Percentiles rank a stretch among this genome's conserved stretches.
phyloP scores from a whole-genome alignment of 2,113 vertebrate genomes.

The Prolemur simus region DNA sequence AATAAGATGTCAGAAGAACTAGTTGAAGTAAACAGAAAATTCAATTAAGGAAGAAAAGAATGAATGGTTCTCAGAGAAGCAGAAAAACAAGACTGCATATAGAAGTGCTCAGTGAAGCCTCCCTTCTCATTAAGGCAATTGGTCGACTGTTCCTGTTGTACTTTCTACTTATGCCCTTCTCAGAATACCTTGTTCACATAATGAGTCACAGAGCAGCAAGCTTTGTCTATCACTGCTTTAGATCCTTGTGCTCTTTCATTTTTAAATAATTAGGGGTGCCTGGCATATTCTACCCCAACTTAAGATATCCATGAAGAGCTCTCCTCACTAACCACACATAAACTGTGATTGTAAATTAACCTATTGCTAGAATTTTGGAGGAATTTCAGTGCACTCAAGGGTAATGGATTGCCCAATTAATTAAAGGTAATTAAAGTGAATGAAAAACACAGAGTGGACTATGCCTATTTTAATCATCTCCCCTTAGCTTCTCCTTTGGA shows the following conservation, averaged over 20 bases:
- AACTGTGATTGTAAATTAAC: not conserved
- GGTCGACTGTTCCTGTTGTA: not conserved
- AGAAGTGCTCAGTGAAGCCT: not conserved
- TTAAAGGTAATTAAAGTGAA: not conserved
- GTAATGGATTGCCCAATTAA: not conserved
- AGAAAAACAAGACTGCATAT: not conserved
- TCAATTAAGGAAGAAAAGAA: constrained; percentile 31
- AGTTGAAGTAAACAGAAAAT: constrained; percentile 11
- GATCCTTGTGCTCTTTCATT: not conserved
- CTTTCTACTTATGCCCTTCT: fast-evolving
- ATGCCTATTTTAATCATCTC: not conserved
- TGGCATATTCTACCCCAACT: not conserved
- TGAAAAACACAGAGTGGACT: not conserved
- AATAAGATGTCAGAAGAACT: not conserved
- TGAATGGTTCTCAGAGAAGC: not conserved
- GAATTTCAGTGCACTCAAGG: not conserved
- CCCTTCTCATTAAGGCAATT: not conserved
- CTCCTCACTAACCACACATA: not conserved
- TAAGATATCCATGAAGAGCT: too few relatives aligned
- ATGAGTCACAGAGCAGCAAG: not conserved
- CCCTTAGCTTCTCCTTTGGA: not conserved
- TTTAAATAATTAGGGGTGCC: not conserved
- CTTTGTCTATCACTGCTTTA: not conserved
- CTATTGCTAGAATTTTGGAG: not conserved
- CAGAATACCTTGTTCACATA: not conserved